These are phyloP conservation scores for Tiphia femorata DNA, from an alignment of 2,888 invertebrate genomes.

Conservation along the genomic window DNA sequence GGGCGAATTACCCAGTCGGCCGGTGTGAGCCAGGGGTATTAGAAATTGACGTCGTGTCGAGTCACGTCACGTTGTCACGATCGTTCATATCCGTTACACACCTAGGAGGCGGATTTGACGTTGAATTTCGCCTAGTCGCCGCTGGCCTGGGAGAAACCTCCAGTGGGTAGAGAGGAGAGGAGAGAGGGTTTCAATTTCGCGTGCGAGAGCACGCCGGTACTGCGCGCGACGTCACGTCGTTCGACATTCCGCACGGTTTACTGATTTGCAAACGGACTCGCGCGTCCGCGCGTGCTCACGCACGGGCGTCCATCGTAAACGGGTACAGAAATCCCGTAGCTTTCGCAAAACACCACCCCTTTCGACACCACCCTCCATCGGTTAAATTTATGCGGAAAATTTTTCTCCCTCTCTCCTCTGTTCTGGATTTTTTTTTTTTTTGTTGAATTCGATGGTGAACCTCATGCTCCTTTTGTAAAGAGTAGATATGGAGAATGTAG, in stretches of 20 bases:
- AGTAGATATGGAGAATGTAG: too few relatives aligned
- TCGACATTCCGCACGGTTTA: conserved; percentile 38
- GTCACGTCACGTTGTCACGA: conserved; percentile 23
- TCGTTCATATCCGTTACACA: conserved; percentile 19
- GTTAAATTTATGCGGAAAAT: conserved; percentile 6
- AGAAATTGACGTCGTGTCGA: conserved; percentile 16
- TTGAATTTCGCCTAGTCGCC: conserved; percentile 16
- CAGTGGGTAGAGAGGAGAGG: not conserved
- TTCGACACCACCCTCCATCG: conserved; percentile 18
- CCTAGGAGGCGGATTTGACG: conserved; percentile 19
- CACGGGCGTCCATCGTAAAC: conserved; percentile 14
- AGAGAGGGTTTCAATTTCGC: conserved; percentile 29
- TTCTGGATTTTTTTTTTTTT: not conserved
- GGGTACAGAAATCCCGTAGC: not conserved
- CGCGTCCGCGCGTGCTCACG: conserved; percentile 17
- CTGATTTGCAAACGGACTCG: conserved; percentile 36
- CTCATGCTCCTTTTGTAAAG: not conserved
- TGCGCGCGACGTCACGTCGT: conserved; percentile 31
- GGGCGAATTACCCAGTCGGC: too few relatives aligned
- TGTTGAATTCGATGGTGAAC: too few relatives aligned
- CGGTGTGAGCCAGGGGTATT: not conserved
- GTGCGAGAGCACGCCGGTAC: conserved; percentile 10
- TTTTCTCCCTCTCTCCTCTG: not conserved
- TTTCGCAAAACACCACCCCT: too few relatives aligned
- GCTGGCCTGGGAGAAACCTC: too few relatives aligned